Evolutionary conservation across 2,113 vertebrate species (phyloP).

Genomic region (Romanogobio albipinnatus): DNA sequence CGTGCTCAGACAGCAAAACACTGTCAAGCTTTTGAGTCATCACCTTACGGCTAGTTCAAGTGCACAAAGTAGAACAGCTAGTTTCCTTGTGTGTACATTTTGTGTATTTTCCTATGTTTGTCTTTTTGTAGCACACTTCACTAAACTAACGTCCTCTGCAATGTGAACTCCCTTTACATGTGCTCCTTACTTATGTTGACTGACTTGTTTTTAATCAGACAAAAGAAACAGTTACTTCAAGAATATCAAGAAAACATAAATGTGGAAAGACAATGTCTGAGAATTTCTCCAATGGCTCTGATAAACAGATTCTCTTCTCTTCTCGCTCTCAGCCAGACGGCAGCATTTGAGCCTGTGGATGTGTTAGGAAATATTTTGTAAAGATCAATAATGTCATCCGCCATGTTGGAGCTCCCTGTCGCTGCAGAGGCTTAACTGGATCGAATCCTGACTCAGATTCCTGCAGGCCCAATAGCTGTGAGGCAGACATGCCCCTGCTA

Average conservation of each 20-base stretch:
- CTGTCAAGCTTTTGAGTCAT: neutral
- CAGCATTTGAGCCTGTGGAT: neutral
- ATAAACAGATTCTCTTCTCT: neutral
- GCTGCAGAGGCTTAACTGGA: slow-evolving; percentile 22
- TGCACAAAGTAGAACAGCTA: neutral
- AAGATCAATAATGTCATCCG: slow-evolving; percentile 48
- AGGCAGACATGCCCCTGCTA: neutral
- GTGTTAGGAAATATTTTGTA: slow-evolving; percentile 42
- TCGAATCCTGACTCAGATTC: slow-evolving; percentile 39
- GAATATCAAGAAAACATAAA: neutral
- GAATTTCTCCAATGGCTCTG: neutral
- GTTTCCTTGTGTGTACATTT: neutral
- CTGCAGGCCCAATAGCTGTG: neutral
- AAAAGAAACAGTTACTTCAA: neutral
- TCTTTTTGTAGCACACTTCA: no score
- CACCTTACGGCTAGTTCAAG: neutral
- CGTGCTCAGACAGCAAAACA: neutral
- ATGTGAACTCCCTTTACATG: neutral
- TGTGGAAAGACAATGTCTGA: neutral
- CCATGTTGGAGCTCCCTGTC: slow-evolving; percentile 32
- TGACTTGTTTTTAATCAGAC: neutral
- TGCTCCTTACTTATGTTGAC: neutral
- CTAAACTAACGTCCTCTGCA: neutral
- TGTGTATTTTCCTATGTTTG: neutral
- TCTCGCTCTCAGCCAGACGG: neutral